These are phyloP conservation scores for Nymphalis polychloros DNA, from an alignment of 2,888 invertebrate genomes.

Conservation along the genomic window DNA sequence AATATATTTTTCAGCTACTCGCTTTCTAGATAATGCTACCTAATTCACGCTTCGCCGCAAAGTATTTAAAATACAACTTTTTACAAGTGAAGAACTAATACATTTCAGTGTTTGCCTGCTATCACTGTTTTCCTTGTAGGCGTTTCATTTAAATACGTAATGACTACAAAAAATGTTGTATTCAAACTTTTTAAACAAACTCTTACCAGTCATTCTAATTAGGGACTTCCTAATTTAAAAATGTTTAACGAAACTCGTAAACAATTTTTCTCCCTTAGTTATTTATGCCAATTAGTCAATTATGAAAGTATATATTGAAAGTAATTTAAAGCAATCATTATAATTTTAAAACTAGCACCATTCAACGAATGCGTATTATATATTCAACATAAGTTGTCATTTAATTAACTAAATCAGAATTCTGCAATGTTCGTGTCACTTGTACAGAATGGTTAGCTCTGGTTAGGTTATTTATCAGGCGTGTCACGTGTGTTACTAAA, in stretches of 20 bases:
- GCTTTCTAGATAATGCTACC: background rate
- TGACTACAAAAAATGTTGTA: background rate
- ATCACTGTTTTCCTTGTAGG: no score
- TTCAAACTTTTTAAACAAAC: background rate
- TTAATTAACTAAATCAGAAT: constrained; percentile 43
- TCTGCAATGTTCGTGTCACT: constrained; percentile 37
- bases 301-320: background rate
- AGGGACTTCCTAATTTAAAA: background rate
- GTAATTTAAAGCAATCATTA: no score
- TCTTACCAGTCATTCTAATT: constrained; percentile 3
- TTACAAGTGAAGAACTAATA: background rate
- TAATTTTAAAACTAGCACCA: background rate
- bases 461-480: constrained; percentile 55
- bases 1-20: constrained; percentile 27
- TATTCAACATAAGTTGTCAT: constrained; percentile 27
- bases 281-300: constrained; percentile 1
- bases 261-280: background rate
- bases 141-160: background rate
- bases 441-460: constrained; percentile 32
- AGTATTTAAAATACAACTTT: background rate
- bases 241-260: background rate
- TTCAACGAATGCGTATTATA: background rate
- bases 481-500: constrained; percentile 60
- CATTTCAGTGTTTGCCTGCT: no score
- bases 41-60: background rate